phyloP scores from a whole-genome alignment of 2,888 invertebrate species.

The Patella ulyssiponensis region DNA sequence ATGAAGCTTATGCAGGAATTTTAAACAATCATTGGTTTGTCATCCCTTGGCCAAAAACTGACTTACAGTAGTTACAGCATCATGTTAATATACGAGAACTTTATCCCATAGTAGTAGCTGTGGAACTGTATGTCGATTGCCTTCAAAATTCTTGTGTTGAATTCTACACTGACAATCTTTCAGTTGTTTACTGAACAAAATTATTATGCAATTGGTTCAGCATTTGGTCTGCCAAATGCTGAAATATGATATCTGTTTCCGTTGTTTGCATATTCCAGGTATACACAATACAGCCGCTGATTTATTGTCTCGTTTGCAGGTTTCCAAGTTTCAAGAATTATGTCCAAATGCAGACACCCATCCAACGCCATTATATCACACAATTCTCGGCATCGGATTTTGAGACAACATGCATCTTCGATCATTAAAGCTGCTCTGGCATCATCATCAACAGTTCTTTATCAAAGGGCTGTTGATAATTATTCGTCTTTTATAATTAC shows the following conservation, averaged over 20 bases:
- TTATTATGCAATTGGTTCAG: not conserved
- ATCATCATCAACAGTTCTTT: not conserved
- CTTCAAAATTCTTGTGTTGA: not conserved
- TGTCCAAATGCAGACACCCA: not conserved
- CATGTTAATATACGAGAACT: slow-evolving; percentile 1
- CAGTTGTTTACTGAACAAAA: not conserved
- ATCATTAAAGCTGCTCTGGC: not conserved
- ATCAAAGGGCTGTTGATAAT: not conserved
- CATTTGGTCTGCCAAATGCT: slow-evolving; percentile 3
- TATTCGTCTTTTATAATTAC: not conserved
- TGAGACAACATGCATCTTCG: not conserved
- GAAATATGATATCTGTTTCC: slow-evolving; percentile 9
- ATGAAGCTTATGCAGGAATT: not conserved
- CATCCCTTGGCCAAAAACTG: not conserved
- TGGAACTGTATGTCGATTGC: not conserved
- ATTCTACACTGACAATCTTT: slow-evolving; percentile 12
- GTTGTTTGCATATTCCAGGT: not conserved
- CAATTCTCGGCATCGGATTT: not conserved
- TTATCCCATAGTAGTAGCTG: slow-evolving; percentile 15
- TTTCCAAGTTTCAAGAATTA: not conserved
- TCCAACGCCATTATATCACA: not conserved
- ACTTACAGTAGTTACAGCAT: slow-evolving; percentile 22
- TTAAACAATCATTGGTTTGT: slow-evolving; percentile 3
- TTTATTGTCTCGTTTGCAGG: slow-evolving; percentile 23
- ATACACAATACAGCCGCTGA: slow-evolving; percentile 22